Evolutionary conservation across 2,888 invertebrate species (phyloP), one percentile per base, ranked within the genome.

Genomic region (Busseola fusca): DNA sequence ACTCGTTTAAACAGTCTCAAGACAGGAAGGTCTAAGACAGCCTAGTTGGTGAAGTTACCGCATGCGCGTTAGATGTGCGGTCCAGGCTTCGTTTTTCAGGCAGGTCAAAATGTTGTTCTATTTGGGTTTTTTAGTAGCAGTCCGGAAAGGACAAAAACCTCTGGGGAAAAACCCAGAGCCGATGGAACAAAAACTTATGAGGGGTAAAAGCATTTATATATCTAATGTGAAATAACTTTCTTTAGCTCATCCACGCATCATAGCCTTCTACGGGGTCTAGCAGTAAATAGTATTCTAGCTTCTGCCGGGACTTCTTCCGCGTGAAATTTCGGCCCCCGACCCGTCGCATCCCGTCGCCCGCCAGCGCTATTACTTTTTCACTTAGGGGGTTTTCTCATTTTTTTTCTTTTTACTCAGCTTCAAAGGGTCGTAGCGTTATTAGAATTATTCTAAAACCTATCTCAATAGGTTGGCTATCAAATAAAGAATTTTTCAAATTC

Each of bases 11-110:
- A 66, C 30, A 45, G 81, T 58, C 25, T 62, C 10, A 16, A 62
- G 56, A 52, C 74, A 74, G 59, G n/a, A n/a, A n/a, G n/a, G n/a
- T n/a, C n/a, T n/a, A n/a, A n/a, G 64, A 48, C 45, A 42, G 48
- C 7, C 4, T 48, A 3, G 3, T 59, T 45, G 25, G 27, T n/a
- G 30, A 6, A 71, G 30, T 21, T 25, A 25, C 27, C n/a, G 37
- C 14, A n/a, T 18, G 50, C n/a, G 12, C 14, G 27, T 40, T 25
- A 27, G 16, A 1, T 42, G 25, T 30, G 30, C 16, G 25, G 25
- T 6, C 9, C 3, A 12, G 16, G 21, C 6, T 48, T 70, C 3
- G 6, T 59, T 59, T 52, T 10, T 16, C n/a, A 37, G 25, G 16
- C 12, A 45, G 9, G 9, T 18, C 6, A 25, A 48, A 67, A 6